Base-by-base conservation (phyloP, 2,888 invertebrate species). In the Mythimna albipuncta region DNA sequence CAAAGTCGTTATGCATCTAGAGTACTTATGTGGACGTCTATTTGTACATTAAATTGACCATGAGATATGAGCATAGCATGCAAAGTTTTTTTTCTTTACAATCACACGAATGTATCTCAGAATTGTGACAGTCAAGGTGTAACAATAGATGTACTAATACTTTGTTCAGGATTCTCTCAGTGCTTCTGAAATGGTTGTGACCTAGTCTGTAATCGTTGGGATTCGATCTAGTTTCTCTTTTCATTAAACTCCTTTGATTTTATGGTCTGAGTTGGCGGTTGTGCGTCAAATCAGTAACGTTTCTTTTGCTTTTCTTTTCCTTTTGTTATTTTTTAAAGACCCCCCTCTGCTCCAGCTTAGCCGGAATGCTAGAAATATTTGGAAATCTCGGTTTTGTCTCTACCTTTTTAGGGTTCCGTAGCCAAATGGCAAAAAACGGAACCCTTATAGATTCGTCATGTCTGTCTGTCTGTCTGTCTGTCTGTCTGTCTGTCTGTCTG, bases 21-120 rank as follows among this genome's bases (percentile, higher is more conserved):
- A 55, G 10, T n/a, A 26, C 26, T 26, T 26, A 57, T 41, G 13
- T 73, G 13, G 26, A 59, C 21, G 68, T 11, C 65, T 21, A 81
- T 83, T 81, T 72, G 19, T n/a, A 47, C 54, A 69, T 73, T 74
- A 72, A 83, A 83, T 81, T 81, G 83, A 74, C 69, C 83, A 72
- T 83, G 72, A 74, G 57, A 69, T 74, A 77, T 41, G 54, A 65
- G 54, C 63, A 72, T 54, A 47, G 47, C 70, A 76, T 72, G 72
- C 72, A 77, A 2, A 47, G 16, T 19, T 47, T 47, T 76, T 66
- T 62, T 63, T 70, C 70, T 65, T 54, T 54, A 59, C 35, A 57
- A 52, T 64, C 76, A 44, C 76, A 75, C 63, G 65, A 55, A 5
- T n/a, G 19, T 68, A 64, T 76, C 77, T 62, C 68, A 79, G 76